Base-by-base conservation (phyloP, 1,140 invertebrate genomes). In the Lepidurus packardi region DNA sequence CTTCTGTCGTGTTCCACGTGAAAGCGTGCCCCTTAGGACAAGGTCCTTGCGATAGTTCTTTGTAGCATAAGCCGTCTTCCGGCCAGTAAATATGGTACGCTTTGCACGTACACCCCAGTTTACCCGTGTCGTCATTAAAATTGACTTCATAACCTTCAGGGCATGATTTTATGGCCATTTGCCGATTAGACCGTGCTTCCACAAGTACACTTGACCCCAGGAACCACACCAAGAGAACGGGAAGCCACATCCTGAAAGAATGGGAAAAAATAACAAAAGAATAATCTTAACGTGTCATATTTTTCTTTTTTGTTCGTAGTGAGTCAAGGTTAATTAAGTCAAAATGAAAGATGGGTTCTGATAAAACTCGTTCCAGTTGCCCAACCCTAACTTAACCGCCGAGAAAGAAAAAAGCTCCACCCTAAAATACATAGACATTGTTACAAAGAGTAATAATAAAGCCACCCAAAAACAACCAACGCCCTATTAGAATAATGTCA, bases 11-110 rank as follows among this genome's bases (percentile, higher is more conserved):
- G 42, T 79, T 77, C 65, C 75, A 79, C 16, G 77, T 44, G 25
- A 79, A 47, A 21, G 41, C 41, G 44, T 77, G 76, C n/a, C 76
- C 76, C 1, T 45, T 16, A 34, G 45, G 45, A 45, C 76, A 77
- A 10, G 76, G 76, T 6, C 76, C 76, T 77, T 77, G 76, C 42
- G 76, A 24, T 41, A 75, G 45, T 53, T 79, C 78, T 16, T 74
- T 43, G 73, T 79, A 79, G 24, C 78, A 79, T 21, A 79, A 34
- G 4, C 78, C 78, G 43, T 79, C 78, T 11, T 34, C 42, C 7
- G 78, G 74, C 78, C 78, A 79, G 78, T 79, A 79, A 8, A 79
- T 73, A n/a, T 79, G 78, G 73, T 75, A 79, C 43, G 78, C 41
- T 43, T 75, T 73, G n/a, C 78, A 79, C 13, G 45, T n/a, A 25